These are phyloP conservation scores for Castor canadensis DNA, from an alignment of 2,113 vertebrate species.

Conservation along the genomic window DNA sequence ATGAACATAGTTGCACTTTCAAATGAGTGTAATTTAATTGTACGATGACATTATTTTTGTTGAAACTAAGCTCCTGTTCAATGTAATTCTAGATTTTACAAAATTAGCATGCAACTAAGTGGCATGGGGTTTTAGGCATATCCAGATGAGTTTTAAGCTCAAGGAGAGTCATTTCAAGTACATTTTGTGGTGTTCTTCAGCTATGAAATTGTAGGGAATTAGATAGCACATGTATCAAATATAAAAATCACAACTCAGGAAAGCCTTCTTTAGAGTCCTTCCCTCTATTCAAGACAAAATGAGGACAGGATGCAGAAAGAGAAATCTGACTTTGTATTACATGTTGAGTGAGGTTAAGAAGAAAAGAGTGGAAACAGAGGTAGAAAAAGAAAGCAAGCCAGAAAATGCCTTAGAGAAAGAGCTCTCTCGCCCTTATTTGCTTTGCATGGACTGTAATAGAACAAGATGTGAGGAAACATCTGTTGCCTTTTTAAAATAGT, in stretches of 20 bases:
- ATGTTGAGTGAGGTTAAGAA: background rate
- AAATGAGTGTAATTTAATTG: background rate
- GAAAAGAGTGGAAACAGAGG: background rate
- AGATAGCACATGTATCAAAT: background rate
- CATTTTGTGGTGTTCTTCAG: background rate
- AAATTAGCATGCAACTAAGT: background rate
- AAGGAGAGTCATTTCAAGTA: background rate
- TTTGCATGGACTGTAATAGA: constrained; percentile 56
- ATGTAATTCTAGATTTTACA: background rate
- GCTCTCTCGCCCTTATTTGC: constrained; percentile 34
- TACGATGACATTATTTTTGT: background rate
- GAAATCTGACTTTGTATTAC: background rate
- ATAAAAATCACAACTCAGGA: background rate
- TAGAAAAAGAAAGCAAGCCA: background rate
- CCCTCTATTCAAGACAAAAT: background rate
- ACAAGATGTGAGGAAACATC: constrained; percentile 72
- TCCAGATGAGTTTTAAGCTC: background rate
- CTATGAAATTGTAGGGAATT: background rate
- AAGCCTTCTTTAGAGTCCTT: background rate
- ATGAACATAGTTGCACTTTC: background rate
- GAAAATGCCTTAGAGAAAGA: background rate
- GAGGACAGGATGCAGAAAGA: background rate
- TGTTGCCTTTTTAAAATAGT: constrained; percentile 71
- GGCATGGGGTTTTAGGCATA: background rate
- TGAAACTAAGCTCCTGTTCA: background rate